Conservation (phyloP, 2,797 vertebrate species). For the Danionella dracula region DNA sequence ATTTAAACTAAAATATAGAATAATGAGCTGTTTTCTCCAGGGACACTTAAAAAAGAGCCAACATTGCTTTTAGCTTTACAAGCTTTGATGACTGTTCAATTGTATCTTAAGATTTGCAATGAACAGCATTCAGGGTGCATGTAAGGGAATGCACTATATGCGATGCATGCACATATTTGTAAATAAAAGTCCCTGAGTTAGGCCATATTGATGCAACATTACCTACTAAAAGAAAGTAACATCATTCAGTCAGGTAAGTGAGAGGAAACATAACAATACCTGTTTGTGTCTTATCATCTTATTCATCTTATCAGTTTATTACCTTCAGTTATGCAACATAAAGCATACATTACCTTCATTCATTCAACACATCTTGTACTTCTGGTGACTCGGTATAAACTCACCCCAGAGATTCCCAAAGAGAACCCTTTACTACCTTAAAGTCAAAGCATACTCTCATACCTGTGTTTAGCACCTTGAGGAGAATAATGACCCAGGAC, state of each 20-base stretch:
- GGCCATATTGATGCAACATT: slow-evolving; percentile 28
- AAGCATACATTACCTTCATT: slow-evolving; percentile 41
- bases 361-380: slow-evolving; percentile 30
- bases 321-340: slow-evolving; percentile 18
- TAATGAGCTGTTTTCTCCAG: not conserved
- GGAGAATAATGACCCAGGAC: slow-evolving; percentile 65
- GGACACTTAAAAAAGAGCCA: not conserved
- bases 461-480: slow-evolving; percentile 70
- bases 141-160: not conserved
- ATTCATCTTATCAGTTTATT: slow-evolving; percentile 1
- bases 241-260: slow-evolving; percentile 35
- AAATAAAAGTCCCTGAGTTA: slow-evolving; percentile 4
- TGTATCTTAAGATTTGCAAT: not conserved
- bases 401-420: slow-evolving; percentile 27
- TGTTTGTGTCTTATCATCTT: slow-evolving; percentile 32
- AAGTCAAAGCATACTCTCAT: slow-evolving; percentile 57
- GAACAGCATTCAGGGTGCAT: not conserved
- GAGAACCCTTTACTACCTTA: slow-evolving; percentile 34
- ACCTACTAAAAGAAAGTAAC: slow-evolving; percentile 40
- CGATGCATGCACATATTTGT: slow-evolving; percentile 40
- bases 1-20: not conserved
- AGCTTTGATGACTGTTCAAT: not conserved
- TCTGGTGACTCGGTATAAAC: slow-evolving; percentile 30
- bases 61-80: not conserved
- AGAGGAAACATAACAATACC: slow-evolving; percentile 44